Conservation (phyloP, 1,140 invertebrate genomes). For the Cataglyphis hispanica region DNA sequence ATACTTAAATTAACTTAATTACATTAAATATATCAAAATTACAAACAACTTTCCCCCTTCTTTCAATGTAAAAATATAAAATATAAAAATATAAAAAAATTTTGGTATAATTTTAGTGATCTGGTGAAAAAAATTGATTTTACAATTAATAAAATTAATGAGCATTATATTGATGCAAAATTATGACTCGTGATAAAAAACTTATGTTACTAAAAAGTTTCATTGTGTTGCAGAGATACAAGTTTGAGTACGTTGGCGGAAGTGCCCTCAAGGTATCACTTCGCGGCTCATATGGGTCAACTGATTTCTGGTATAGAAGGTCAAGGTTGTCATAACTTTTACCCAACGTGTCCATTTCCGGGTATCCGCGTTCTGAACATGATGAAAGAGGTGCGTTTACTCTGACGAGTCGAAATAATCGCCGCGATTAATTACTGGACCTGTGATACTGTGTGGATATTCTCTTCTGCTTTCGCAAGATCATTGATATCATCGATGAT, state of each 20-base stretch:
- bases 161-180: background rate
- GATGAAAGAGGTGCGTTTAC: slow-evolving; percentile 89
- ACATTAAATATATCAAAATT: background rate
- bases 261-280: slow-evolving; percentile 92
- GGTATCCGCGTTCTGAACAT: slow-evolving; percentile 89
- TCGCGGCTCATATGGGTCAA: slow-evolving; percentile 94
- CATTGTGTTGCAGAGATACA: slow-evolving; percentile 86
- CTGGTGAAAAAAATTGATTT: background rate
- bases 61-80: background rate
- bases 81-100: slow-evolving; percentile 1
- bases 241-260: slow-evolving; percentile 88
- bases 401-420: slow-evolving; percentile 74
- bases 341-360: slow-evolving; percentile 90
- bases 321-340: slow-evolving; percentile 91
- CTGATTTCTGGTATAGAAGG: slow-evolving; percentile 90
- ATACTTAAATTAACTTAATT: background rate
- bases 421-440: slow-evolving; percentile 25
- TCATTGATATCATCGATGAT: slow-evolving; percentile 2
- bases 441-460: slow-evolving; percentile 72
- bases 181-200: background rate
- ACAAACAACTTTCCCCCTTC: background rate
- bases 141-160: background rate
- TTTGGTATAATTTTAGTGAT: background rate
- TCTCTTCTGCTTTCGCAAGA: background rate
- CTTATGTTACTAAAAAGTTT: background rate